Base-by-base conservation (phyloP, 1,140 invertebrate genomes). In the Oryctes rhinoceros region DNA sequence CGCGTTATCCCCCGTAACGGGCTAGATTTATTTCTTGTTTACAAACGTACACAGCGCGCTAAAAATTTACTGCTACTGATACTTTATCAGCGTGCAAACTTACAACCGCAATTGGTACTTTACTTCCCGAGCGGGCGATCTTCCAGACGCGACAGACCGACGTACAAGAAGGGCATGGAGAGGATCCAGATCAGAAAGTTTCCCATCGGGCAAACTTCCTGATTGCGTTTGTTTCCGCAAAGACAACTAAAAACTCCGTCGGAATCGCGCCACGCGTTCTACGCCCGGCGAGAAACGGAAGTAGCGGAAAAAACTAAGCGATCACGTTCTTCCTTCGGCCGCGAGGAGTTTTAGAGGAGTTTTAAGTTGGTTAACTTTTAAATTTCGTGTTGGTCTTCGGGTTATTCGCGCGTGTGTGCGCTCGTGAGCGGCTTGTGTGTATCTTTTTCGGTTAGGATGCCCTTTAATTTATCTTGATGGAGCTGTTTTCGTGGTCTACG, bases 181-280 rank as follows among this genome's bases (percentile, higher is more conserved):
- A 30, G 24, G 53, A 59, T 59, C 53, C 6, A 13, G 15, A n/a
- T n/a, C 53, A 18, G 20, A 30, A 74, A 74, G 13, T 24, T 74
- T 74, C 13, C 24, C 67, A 37, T 37, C 67, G 67, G 67, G 30
- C 67, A 35, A 74, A 74, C 67, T 74, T 74, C 67, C 67, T 74
- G 67, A 74, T 74, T 74, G 67, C 67, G 67, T 74, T 74, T 74
- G 67, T 74, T 74, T 74, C 67, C 67, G 67, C 67, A 74, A 74
- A 74, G 67, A 74, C 67, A 74, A 74, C 20, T 59, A 59, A 59
- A 59, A 59, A 59, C 53, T n/a, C 15, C 15, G 53, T 7, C 13
- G 15, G 18, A 59, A 59, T 15, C 53, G 53, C 53, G 18, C 18
- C 53, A 18, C 53, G 53, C 53, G 53, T 59, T 7, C 53, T 1